Evolutionary conservation across 1,140 invertebrate species (phyloP).

Genomic region (Neodiprion virginianus): DNA sequence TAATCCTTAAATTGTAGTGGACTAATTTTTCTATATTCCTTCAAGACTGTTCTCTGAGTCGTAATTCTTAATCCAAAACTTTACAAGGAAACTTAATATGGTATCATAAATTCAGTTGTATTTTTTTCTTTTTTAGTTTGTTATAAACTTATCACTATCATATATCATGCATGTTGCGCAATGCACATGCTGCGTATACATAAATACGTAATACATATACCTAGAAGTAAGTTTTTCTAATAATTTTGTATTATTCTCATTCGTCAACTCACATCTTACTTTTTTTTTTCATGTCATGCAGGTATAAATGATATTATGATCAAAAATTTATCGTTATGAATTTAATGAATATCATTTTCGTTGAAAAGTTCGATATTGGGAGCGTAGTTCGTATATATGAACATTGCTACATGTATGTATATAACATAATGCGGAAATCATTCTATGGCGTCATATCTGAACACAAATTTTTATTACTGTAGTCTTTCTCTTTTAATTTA

Average conservation of each 20-base stretch:
- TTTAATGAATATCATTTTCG: conserved; percentile 24
- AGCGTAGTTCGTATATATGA: conserved; percentile 17
- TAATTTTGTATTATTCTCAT: too few species aligned
- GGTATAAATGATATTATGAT: too few species aligned
- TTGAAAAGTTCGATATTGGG: conserved; percentile 21
- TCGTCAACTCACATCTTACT: too few species aligned
- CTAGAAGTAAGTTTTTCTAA: too few species aligned
- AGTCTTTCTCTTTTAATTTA: conserved; percentile 29
- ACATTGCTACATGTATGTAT: conserved; percentile 13
- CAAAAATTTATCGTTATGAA: background rate
- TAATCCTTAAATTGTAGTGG: too few species aligned
- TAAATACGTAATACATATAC: too few species aligned
- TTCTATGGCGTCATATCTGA: too few species aligned
- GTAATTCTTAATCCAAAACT: too few species aligned
- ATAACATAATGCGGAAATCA: too few species aligned
- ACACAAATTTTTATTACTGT: conserved; percentile 11
- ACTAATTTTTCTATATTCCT: too few species aligned
- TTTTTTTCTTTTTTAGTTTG: background rate
- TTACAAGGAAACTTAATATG: background rate
- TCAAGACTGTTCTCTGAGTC: too few species aligned
- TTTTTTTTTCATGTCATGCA: too few species aligned
- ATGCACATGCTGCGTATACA: conserved; percentile 4
- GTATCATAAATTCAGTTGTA: background rate
- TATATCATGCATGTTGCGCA: background rate
- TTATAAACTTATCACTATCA: background rate